Conservation (phyloP, 2,113 vertebrate genomes). For the Monarcha castaneiventris region DNA sequence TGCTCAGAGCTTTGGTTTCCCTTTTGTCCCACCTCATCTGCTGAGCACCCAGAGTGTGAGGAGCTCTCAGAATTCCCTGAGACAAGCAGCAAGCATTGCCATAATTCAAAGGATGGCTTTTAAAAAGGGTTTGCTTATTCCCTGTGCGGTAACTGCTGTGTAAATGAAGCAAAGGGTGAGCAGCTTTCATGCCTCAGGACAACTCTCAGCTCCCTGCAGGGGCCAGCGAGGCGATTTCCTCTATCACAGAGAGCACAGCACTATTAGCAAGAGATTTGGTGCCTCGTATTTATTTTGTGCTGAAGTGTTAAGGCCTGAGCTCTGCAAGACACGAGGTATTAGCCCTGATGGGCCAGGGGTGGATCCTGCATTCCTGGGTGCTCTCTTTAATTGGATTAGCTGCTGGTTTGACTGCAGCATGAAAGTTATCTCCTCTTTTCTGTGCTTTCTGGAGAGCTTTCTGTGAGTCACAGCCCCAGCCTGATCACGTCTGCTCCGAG, state of each 20-base stretch:
- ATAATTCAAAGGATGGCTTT: neutral
- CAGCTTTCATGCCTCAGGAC: neutral
- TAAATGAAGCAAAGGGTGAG: neutral
- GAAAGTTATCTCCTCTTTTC: neutral
- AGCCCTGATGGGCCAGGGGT: neutral
- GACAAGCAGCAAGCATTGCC: neutral
- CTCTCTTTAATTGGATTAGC: constrained; percentile 9
- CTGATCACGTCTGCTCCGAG: neutral
- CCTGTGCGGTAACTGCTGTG: neutral
- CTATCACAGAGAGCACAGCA: neutral
- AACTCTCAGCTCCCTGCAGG: neutral
- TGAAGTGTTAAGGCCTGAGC: neutral
- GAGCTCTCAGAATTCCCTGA: neutral
- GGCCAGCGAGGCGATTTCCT: neutral
- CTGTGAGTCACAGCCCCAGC: neutral
- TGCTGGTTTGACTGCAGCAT: neutral
- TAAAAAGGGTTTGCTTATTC: neutral
- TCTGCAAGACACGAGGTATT: neutral
- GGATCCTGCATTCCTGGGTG: neutral
- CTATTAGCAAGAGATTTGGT: neutral
- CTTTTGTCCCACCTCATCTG: neutral
- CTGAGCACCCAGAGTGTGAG: neutral
- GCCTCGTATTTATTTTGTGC: neutral
- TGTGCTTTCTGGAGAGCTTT: constrained; percentile 12
- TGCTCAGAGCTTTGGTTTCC: neutral